A percentile compares a stretch with the other conserved stretches of the same genome.
Evolutionary conservation across 1,140 invertebrate genomes (phyloP).

Genomic region (Calephelis nemesis): DNA sequence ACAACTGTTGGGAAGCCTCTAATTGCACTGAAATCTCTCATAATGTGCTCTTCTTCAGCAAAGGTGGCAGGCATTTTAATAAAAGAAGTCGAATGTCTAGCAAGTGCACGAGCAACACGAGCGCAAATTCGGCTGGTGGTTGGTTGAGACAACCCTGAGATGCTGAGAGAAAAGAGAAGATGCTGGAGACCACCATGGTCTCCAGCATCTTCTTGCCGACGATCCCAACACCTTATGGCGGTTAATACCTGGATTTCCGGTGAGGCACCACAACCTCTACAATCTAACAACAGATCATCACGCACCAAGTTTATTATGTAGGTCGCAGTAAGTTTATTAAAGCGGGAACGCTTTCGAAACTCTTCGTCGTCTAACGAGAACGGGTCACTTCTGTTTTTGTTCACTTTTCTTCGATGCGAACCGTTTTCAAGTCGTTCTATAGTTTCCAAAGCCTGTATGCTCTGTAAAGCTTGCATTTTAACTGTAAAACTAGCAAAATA

Average conservation of each 20-base stretch:
- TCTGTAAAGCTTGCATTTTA: conserved; percentile 8
- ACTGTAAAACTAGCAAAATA: conserved; percentile 4
- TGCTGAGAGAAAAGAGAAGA: too few species aligned
- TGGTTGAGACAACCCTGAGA: too few species aligned
- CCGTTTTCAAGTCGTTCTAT: conserved; percentile 3
- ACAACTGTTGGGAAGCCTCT: conserved; percentile 22
- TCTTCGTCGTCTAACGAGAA: background rate
- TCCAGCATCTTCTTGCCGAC: too few species aligned
- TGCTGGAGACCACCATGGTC: too few species aligned
- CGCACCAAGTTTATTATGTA: background rate
- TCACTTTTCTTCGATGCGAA: background rate
- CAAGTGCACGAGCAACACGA: too few species aligned
- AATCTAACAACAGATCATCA: background rate
- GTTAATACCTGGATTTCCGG: too few species aligned
- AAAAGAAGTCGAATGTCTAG: background rate
- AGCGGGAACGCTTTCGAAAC: background rate
- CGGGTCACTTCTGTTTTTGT: too few species aligned
- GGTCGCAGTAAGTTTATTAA: conserved; percentile 2
- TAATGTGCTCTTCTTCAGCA: background rate
- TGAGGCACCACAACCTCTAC: background rate
- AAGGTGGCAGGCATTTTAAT: conserved; percentile 1
- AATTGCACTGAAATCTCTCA: conserved; percentile 2
- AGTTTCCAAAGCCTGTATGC: background rate
- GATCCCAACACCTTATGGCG: too few species aligned
- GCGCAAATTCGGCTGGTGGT: too few species aligned